Evolutionary conservation across 2,888 invertebrate species (phyloP).

Genomic region (Gari tellinella): DNA sequence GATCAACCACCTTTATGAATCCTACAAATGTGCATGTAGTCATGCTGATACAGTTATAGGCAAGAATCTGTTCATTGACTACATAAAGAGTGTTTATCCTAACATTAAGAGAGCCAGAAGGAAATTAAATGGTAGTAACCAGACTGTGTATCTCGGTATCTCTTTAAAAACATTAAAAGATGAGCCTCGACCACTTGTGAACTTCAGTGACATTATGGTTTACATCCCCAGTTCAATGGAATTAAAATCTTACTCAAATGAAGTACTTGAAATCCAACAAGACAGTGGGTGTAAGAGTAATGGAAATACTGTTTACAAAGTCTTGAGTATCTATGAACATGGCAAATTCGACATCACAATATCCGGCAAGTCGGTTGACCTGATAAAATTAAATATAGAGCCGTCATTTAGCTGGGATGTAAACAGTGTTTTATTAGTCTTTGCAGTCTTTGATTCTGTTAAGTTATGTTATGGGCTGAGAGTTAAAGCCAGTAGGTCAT

Average conservation of each 20-base stretch:
- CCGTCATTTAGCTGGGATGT: constrained; percentile 1
- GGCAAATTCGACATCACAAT: constrained; percentile 1
- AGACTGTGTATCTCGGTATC: constrained; percentile 1
- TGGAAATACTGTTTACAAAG: constrained; percentile 9
- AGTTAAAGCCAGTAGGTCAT: constrained; percentile 7
- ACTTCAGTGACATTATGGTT: constrained; percentile 2
- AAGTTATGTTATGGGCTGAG: constrained; percentile 13
- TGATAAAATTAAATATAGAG: constrained; percentile 8
- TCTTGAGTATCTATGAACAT: neutral
- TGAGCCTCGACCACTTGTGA: constrained; percentile 1
- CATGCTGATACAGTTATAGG: constrained; percentile 1
- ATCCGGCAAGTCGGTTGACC: neutral
- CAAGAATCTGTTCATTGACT: constrained; percentile 1
- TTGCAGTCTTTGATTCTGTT: constrained; percentile 7
- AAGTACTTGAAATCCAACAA: constrained; percentile 5
- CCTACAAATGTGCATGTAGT: constrained; percentile 4
- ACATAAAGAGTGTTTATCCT: constrained; percentile 1
- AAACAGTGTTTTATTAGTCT: neutral
- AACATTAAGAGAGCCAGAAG: neutral
- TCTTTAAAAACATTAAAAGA: neutral
- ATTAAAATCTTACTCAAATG: neutral
- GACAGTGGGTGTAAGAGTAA: constrained; percentile 7
- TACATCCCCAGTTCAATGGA: neutral
- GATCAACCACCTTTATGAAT: constrained; percentile 8
- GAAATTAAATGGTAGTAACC: neutral